These are phyloP conservation scores for Oncorhynchus gorbuscha DNA, from an alignment of 2,113 vertebrate genomes.

Conservation along the genomic window DNA sequence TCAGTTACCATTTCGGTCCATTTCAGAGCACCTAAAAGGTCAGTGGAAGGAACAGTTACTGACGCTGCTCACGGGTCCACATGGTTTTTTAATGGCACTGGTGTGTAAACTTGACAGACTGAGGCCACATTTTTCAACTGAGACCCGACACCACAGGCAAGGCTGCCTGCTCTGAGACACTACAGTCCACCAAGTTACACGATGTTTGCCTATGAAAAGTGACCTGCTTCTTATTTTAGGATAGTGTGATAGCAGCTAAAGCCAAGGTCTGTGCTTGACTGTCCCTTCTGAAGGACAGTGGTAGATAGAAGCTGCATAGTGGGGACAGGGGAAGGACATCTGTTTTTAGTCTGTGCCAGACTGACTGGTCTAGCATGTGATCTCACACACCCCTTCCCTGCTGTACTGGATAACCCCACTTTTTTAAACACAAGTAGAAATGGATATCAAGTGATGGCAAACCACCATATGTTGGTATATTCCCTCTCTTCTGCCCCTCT, in stretches of 20 bases:
- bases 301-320: background rate
- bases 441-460: too few relatives aligned
- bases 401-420: too few relatives aligned
- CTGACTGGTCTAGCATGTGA: background rate
- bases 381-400: background rate
- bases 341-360: background rate
- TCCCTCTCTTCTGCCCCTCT: too few relatives aligned
- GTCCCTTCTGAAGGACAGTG: conserved; percentile 34
- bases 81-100: conserved; percentile 1
- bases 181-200: conserved; percentile 6
- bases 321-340: conserved; percentile 2
- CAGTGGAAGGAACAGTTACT: conserved; percentile 29
- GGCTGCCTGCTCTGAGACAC: conserved; percentile 5
- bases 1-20: conserved; percentile 4
- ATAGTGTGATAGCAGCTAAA: background rate
- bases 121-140: conserved; percentile 47
- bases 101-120: conserved; percentile 17
- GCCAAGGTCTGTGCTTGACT: conserved; percentile 32
- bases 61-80: conserved; percentile 16
- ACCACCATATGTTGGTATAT: too few relatives aligned
- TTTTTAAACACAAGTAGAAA: background rate
- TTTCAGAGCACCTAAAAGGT: conserved; percentile 24
- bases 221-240: conserved; percentile 53
- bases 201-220: conserved; percentile 33
- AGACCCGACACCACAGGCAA: conserved; percentile 27